phyloP scores from a whole-genome alignment of 2,113 vertebrate genomes.

The Corythornis vintsioides region DNA sequence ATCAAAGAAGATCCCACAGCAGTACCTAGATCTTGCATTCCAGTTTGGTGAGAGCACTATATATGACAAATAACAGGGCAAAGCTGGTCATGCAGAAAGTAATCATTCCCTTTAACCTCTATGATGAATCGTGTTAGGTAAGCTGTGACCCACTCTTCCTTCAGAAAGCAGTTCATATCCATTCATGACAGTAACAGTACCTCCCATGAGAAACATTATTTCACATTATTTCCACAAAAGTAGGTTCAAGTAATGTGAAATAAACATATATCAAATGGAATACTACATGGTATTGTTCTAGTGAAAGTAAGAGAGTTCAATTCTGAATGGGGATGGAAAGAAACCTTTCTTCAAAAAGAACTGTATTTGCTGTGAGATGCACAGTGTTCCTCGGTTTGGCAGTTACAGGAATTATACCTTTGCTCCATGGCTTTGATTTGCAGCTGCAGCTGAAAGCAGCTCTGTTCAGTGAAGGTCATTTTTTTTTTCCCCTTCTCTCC shows the following conservation, averaged over 20 bases:
- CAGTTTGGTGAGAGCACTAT: neutral
- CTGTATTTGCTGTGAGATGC: neutral
- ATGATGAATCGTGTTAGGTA: neutral
- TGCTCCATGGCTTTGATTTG: neutral
- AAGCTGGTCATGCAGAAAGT: neutral
- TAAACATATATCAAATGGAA: neutral
- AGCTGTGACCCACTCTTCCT: constrained; percentile 1
- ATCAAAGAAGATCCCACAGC: constrained; percentile 18
- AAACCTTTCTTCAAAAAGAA: neutral
- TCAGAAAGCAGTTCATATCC: neutral
- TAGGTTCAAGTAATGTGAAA: neutral
- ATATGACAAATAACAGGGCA: constrained; percentile 13
- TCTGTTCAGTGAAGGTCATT: constrained; percentile 1
- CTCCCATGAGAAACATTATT: constrained; percentile 16
- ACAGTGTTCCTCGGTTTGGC: neutral
- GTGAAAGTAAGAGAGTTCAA: neutral
- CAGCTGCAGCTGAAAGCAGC: neutral
- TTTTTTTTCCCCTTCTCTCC: neutral
- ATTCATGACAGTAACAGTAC: neutral
- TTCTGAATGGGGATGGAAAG: neutral
- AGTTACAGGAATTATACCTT: neutral
- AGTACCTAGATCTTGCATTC: neutral
- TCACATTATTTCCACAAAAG: neutral
- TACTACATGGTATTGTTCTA: neutral
- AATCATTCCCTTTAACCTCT: constrained; percentile 29